phyloP scores from a whole-genome alignment of 2,888 invertebrate genomes.

The Sepiola atlantica region DNA sequence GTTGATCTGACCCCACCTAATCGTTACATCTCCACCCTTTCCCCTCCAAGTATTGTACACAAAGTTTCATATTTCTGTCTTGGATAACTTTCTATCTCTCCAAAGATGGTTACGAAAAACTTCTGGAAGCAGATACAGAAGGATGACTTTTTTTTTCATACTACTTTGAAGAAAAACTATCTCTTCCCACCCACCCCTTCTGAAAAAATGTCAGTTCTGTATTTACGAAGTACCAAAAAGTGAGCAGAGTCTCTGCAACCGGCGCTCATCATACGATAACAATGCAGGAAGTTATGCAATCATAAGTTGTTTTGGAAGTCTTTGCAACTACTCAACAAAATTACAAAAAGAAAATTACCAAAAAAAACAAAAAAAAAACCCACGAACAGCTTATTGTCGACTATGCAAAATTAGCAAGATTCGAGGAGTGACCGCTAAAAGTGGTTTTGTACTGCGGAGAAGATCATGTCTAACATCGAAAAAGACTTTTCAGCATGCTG shows the following conservation, averaged over 20 bases:
- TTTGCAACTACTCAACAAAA: not conserved
- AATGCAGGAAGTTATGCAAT: not conserved
- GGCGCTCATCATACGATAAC: not conserved
- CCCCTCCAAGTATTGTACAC: not conserved
- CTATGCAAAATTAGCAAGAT: not conserved
- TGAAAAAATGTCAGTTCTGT: not conserved
- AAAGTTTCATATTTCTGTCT: not conserved
- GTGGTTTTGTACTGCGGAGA: not conserved
- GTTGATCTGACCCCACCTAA: no score
- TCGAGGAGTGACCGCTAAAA: not conserved
- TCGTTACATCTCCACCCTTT: no score
- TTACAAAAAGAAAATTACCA: not conserved
- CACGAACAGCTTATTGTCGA: not conserved
- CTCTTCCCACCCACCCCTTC: not conserved
- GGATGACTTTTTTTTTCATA: not conserved
- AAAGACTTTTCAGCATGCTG: no score
- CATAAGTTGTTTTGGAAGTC: not conserved
- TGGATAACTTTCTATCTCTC: not conserved
- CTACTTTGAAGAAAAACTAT: not conserved
- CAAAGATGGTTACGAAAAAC: not conserved
- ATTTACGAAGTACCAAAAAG: not conserved
- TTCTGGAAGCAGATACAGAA: not conserved
- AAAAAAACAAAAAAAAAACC: not conserved
- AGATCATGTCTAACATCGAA: no score
- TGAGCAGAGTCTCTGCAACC: not conserved